These are phyloP conservation scores for Spheniscus mendiculus DNA, from an alignment of 2,113 vertebrate species.

Conservation along the genomic window DNA sequence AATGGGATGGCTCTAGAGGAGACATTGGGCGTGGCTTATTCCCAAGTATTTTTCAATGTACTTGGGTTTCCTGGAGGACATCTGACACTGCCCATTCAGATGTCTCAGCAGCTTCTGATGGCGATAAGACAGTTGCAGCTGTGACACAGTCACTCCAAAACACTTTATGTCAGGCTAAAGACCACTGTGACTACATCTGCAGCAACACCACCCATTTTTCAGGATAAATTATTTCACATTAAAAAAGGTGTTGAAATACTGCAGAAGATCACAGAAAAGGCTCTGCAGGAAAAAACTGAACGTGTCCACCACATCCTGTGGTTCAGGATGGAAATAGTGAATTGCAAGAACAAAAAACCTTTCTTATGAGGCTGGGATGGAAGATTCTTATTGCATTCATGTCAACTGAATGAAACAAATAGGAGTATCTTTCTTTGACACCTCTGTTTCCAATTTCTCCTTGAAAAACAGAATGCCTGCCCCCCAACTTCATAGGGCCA, in stretches of 20 bases:
- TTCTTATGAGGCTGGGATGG: background rate
- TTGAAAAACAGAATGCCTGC: background rate
- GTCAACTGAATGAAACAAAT: background rate
- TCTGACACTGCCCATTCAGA: background rate
- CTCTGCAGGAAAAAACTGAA: background rate
- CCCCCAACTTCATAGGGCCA: background rate
- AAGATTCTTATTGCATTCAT: background rate
- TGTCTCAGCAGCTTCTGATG: background rate
- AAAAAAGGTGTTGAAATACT: background rate
- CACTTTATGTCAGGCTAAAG: background rate
- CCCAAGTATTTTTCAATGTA: background rate
- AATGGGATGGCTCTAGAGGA: background rate
- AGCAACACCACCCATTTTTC: background rate
- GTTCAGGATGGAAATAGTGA: background rate
- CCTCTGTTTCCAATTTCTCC: constrained; percentile 12
- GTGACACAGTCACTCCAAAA: background rate
- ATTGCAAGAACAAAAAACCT: background rate
- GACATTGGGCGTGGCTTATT: background rate
- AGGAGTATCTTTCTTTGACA: background rate
- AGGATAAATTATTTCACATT: background rate
- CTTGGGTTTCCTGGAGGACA: background rate
- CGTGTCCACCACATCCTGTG: rapidly evolving
- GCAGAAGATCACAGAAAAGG: background rate
- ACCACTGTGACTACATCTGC: background rate
- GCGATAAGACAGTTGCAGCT: background rate